These are phyloP conservation scores for Machimus atricapillus DNA, from an alignment of 2,888 invertebrate species.

Conservation along the genomic window DNA sequence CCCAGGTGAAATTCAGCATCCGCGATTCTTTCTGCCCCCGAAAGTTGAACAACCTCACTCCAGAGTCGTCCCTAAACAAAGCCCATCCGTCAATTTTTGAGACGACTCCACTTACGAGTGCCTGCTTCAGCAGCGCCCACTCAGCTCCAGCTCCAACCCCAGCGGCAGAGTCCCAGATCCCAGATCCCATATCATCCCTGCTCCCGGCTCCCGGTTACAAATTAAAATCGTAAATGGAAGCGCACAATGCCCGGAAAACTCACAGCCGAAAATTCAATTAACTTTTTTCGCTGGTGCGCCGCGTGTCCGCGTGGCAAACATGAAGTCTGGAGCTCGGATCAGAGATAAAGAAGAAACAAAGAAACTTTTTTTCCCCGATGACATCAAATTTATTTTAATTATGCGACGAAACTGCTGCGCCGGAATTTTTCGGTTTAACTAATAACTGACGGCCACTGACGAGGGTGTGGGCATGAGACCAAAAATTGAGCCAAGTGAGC, in stretches of 20 bases:
- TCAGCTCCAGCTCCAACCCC: not conserved
- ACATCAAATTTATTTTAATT: conserved; percentile 25
- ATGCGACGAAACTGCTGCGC: not conserved
- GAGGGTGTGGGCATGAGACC: not conserved
- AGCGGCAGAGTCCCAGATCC: not conserved
- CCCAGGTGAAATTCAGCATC: not conserved
- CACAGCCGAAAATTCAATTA: conserved; percentile 30
- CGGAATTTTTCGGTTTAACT: not conserved
- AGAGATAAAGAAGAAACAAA: not conserved
- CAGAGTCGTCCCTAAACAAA: not conserved
- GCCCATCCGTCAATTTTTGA: not conserved
- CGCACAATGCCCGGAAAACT: conserved; percentile 28
- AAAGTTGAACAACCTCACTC: not conserved
- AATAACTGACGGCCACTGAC: not conserved
- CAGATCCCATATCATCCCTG: not conserved
- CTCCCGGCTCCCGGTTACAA: not conserved
- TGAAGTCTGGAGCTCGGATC: not conserved
- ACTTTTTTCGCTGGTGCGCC: not conserved
- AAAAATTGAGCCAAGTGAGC: not conserved
- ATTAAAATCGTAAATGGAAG: conserved; percentile 20
- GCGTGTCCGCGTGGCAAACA: not conserved
- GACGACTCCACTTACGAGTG: not conserved
- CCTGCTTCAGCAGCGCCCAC: not conserved
- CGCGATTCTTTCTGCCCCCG: not conserved
- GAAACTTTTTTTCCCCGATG: conserved; percentile 20